Conservation (phyloP, 2,888 invertebrate species). For the Stratiomys singularior region DNA sequence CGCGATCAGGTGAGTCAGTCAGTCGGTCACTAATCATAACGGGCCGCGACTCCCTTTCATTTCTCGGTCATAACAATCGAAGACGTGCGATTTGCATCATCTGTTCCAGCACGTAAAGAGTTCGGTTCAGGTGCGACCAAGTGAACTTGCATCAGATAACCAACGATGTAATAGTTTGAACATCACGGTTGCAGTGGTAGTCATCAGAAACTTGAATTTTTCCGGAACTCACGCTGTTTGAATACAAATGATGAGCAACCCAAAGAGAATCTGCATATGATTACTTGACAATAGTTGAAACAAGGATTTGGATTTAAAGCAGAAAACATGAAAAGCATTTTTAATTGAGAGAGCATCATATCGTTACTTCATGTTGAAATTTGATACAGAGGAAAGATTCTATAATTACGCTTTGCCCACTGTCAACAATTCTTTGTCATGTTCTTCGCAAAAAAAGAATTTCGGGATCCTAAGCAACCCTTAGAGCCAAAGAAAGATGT, state of each 20-base stretch:
- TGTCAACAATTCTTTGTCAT: no score
- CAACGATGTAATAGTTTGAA: background rate
- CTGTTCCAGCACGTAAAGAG: constrained; percentile 30
- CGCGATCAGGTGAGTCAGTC: constrained; percentile 32
- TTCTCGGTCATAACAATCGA: constrained; percentile 40
- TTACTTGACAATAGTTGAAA: no score
- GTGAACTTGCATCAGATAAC: constrained; percentile 19
- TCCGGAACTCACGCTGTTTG: constrained; percentile 37
- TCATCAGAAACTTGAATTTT: background rate
- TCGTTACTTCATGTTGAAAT: no score
- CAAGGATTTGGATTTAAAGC: no score
- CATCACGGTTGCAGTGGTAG: background rate
- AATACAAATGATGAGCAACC: constrained; percentile 30
- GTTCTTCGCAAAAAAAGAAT: no score
- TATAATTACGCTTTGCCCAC: no score
- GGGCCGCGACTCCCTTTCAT: constrained; percentile 39
- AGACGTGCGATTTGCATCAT: background rate
- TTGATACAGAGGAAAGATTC: no score
- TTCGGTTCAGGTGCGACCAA: no score
- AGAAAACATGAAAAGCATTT: no score
- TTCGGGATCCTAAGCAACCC: no score
- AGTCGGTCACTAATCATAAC: constrained; percentile 37
- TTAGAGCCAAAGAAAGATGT: no score
- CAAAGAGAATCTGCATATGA: background rate
- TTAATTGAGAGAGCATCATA: no score